Conservation (phyloP, 1,140 invertebrate species). For the Drosophila parabipectinata region DNA sequence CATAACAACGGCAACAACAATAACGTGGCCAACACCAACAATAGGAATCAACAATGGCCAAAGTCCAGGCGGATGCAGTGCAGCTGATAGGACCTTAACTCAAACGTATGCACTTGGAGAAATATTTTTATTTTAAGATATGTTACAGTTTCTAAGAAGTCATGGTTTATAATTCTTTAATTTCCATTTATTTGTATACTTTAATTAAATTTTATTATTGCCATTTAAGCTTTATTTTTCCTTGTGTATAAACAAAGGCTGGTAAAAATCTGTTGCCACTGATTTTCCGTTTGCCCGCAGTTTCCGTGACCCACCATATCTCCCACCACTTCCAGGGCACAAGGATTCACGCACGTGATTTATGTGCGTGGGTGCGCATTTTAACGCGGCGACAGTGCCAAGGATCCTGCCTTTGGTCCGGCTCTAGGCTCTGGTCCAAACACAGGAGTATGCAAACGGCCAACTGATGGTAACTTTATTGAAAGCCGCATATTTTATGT, state of each 20-base stretch:
- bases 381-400: slow-evolving; percentile 58
- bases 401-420: slow-evolving; percentile 20
- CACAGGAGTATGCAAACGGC: slow-evolving; percentile 27
- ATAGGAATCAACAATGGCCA: slow-evolving; percentile 60
- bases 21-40: slow-evolving; percentile 20
- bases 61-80: slow-evolving; percentile 69
- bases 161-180: neutral
- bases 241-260: neutral
- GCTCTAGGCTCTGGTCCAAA: slow-evolving; percentile 12
- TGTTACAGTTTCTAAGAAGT: neutral
- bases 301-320: slow-evolving; percentile 35
- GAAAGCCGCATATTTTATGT: slow-evolving; percentile 80
- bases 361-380: slow-evolving; percentile 79
- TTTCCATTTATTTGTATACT: neutral
- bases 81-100: slow-evolving; percentile 77
- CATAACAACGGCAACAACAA: slow-evolving; percentile 21
- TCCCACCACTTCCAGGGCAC: slow-evolving; percentile 11
- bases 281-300: slow-evolving; percentile 39
- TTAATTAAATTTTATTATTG: no score
- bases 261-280: slow-evolving; percentile 42
- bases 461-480: slow-evolving; percentile 70
- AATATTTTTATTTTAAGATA: neutral
- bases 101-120: slow-evolving; percentile 18
- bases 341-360: slow-evolving; percentile 76
- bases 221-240: neutral